A percentile compares a stretch with the other conserved stretches of the same genome.
These are phyloP conservation scores for Cephalopterus ornatus DNA, from an alignment of 2,113 vertebrate genomes.

Conservation along the genomic window DNA sequence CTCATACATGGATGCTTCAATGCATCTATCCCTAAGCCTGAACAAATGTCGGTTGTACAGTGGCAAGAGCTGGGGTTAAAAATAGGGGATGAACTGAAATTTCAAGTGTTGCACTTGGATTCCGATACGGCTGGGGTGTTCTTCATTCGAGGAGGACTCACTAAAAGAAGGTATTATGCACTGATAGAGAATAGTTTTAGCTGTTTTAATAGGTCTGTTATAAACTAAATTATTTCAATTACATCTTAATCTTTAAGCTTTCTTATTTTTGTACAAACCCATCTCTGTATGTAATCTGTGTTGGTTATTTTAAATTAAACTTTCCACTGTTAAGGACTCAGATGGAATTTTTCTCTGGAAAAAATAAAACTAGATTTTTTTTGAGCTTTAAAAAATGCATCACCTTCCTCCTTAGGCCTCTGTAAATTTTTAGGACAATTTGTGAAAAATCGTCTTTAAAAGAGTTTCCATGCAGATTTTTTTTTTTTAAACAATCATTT, in stretches of 20 bases:
- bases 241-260: background rate
- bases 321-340: background rate
- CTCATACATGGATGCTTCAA: conserved; percentile 96
- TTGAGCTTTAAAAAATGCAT: background rate
- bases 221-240: background rate
- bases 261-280: background rate
- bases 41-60: conserved; percentile 74
- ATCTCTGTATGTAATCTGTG: background rate
- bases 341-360: background rate
- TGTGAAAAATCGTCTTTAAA: background rate
- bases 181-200: background rate
- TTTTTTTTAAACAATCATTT: background rate
- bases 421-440: background rate
- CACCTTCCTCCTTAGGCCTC: background rate
- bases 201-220: background rate
- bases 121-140: conserved; percentile 88
- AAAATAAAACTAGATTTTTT: background rate
- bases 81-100: conserved; percentile 84
- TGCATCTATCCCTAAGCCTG: conserved; percentile 89
- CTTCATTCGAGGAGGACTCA: conserved; percentile 87
- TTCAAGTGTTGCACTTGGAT: conserved; percentile 87
- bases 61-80: conserved; percentile 83
- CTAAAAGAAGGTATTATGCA: conserved; percentile 74
- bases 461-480: background rate
- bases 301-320: background rate